A percentile compares a stretch with the other conserved stretches of the same genome.
phyloP scores from a whole-genome alignment of 2,113 vertebrate genomes.

The Geococcyx californianus region DNA sequence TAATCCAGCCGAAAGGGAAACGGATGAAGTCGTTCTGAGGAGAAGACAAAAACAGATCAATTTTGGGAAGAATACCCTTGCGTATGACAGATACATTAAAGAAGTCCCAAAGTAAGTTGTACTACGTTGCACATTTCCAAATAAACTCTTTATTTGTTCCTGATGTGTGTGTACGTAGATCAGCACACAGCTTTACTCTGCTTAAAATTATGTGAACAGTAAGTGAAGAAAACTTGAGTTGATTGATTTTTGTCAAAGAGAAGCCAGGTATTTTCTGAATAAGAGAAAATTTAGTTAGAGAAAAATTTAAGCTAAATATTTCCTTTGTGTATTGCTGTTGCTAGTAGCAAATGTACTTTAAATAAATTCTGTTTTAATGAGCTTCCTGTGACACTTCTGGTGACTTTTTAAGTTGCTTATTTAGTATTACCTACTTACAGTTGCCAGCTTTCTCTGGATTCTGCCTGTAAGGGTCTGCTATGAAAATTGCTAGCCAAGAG shows the following conservation, averaged over 20 bases:
- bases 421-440: no score
- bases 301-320: background rate
- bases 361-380: background rate
- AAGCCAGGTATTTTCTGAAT: background rate
- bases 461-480: background rate
- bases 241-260: background rate
- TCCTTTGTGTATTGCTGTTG: background rate
- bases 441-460: background rate
- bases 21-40: conserved; percentile 86
- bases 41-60: conserved; percentile 96
- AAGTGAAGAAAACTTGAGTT: background rate
- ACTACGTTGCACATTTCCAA: rapidly evolving
- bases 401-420: no score
- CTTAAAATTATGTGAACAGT: background rate
- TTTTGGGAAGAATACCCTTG: conserved; percentile 96
- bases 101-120: conserved; percentile 89
- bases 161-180: rapidly evolving
- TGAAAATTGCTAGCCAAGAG: background rate
- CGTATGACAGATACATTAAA: conserved; percentile 90
- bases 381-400: background rate
- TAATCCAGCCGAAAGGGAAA: conserved; percentile 81
- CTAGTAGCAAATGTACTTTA: background rate
- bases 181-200: background rate
- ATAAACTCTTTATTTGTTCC: background rate
- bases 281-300: background rate